These are phyloP conservation scores for Zaprionus vittiger DNA, from an alignment of 1,140 invertebrate species.

Conservation along the genomic window DNA sequence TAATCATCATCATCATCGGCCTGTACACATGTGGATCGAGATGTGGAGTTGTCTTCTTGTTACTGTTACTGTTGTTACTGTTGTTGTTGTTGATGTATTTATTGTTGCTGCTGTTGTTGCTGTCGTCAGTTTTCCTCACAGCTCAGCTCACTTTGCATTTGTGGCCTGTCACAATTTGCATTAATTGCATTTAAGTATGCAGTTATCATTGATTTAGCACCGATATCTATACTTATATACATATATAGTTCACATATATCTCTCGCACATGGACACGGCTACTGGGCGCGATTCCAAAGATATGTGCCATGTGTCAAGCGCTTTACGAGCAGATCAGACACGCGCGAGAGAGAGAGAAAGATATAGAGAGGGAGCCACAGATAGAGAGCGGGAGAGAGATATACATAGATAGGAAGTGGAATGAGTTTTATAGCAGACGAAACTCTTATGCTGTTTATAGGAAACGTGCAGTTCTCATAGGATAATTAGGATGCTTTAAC, in stretches of 20 bases:
- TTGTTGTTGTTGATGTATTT: constrained; percentile 26
- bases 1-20: constrained; percentile 60
- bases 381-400: neutral
- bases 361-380: neutral
- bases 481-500: neutral
- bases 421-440: neutral
- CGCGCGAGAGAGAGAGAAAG: neutral
- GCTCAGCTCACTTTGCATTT: constrained; percentile 67
- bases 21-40: constrained; percentile 51
- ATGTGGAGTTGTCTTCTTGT: neutral
- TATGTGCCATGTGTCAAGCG: neutral
- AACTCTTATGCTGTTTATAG: neutral
- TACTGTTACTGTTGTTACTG: neutral
- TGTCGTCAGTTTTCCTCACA: constrained; percentile 49
- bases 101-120: constrained; percentile 18
- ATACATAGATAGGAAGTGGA: neutral
- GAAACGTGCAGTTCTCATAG: neutral
- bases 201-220: constrained; percentile 83
- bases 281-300: constrained; percentile 27
- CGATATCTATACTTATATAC: constrained; percentile 59
- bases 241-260: constrained; percentile 71
- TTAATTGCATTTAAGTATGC: constrained; percentile 79
- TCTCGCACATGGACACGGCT: constrained; percentile 19
- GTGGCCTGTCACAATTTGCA: constrained; percentile 81
- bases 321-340: neutral